Conservation (phyloP, 2,888 invertebrate genomes). For the Epirrhoe alternata region DNA sequence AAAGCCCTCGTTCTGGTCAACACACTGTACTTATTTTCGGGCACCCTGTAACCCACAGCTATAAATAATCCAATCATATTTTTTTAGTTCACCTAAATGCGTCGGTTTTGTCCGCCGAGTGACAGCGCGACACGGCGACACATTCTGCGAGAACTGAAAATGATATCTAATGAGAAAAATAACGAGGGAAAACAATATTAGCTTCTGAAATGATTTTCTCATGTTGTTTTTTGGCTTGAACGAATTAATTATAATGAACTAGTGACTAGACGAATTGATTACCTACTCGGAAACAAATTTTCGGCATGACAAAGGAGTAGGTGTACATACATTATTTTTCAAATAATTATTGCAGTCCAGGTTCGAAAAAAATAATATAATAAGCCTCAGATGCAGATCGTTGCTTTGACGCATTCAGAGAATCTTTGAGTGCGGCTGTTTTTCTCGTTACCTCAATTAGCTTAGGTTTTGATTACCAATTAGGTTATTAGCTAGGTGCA, state of each 20-base stretch:
- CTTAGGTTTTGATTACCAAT: too few relatives aligned
- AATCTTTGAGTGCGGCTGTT: too few relatives aligned
- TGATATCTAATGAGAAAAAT: slow-evolving; percentile 41
- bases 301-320: too few relatives aligned
- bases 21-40: neutral
- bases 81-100: slow-evolving; percentile 63
- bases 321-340: too few relatives aligned
- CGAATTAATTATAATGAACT: too few relatives aligned
- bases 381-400: too few relatives aligned
- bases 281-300: too few relatives aligned
- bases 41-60: slow-evolving; percentile 28
- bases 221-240: neutral
- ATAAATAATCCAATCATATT: slow-evolving; percentile 58
- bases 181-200: slow-evolving; percentile 2
- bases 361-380: too few relatives aligned
- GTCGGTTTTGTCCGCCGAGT: slow-evolving; percentile 50
- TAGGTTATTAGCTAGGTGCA: neutral
- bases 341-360: too few relatives aligned
- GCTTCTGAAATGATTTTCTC: neutral
- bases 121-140: slow-evolving; percentile 48
- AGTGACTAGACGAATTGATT: too few relatives aligned
- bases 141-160: slow-evolving; percentile 39
- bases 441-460: too few relatives aligned
- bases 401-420: too few relatives aligned
- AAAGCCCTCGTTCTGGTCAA: neutral